Percentiles rank a stretch among this genome's conserved stretches.
Evolutionary conservation across 1,140 invertebrate genomes (phyloP).

Genomic region (Ephestia elutella): DNA sequence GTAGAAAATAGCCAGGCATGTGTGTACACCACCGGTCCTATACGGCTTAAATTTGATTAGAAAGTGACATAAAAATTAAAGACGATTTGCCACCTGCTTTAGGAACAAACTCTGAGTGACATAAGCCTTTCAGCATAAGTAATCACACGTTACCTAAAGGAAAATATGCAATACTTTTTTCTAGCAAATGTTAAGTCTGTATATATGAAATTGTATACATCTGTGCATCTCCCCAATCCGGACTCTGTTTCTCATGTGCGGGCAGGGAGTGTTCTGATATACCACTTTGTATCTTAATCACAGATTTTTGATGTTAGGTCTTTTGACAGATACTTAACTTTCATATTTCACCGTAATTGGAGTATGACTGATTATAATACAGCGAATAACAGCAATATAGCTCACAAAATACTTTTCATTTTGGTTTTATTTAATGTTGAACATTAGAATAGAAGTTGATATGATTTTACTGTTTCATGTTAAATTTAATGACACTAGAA

Average conservation of each 20-base stretch:
- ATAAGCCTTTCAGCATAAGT: too few relatives aligned
- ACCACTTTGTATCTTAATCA: slow-evolving; percentile 37
- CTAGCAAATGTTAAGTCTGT: slow-evolving; percentile 12
- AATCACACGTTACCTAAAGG: neutral
- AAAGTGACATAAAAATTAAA: too few relatives aligned
- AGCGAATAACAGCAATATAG: slow-evolving; percentile 26
- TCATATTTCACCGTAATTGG: slow-evolving; percentile 29
- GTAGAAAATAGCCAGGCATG: too few relatives aligned
- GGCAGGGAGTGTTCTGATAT: slow-evolving; percentile 33
- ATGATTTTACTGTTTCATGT: slow-evolving; percentile 28
- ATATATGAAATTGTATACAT: slow-evolving; percentile 3
- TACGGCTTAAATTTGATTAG: too few relatives aligned
- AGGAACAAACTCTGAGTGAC: too few relatives aligned
- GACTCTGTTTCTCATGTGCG: slow-evolving; percentile 15
- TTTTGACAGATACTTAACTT: slow-evolving; percentile 50
- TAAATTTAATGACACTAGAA: slow-evolving; percentile 17
- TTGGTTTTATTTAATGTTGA: slow-evolving; percentile 39
- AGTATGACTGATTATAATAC: slow-evolving; percentile 30
- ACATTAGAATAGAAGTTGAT: slow-evolving; percentile 28
- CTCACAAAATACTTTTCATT: slow-evolving; percentile 19
- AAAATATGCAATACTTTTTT: slow-evolving; percentile 4
- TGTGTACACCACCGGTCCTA: too few relatives aligned
- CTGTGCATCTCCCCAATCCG: neutral
- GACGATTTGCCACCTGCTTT: too few relatives aligned
- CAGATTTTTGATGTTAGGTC: slow-evolving; percentile 54